These are phyloP conservation scores for Leucoma salicis DNA, from an alignment of 2,888 invertebrate species.

Conservation along the genomic window DNA sequence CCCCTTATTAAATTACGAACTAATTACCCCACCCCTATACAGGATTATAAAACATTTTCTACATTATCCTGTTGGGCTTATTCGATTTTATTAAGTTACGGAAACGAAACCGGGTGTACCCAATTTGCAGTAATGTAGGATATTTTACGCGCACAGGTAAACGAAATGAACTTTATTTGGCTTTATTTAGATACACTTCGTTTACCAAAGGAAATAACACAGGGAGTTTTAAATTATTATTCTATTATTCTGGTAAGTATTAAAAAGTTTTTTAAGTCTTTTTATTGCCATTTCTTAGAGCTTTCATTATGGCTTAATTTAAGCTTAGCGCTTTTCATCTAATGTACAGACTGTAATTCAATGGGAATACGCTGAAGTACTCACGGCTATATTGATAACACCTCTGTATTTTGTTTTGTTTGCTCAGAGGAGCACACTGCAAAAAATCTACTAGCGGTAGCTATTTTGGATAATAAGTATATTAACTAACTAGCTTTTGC, in stretches of 20 bases:
- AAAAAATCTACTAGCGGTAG: too few species aligned
- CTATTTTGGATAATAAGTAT: too few species aligned
- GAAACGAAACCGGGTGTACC: slow-evolving; percentile 41
- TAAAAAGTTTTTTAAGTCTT: neutral
- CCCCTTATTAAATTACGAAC: too few species aligned
- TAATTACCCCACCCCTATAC: slow-evolving; percentile 26
- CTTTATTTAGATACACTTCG: slow-evolving; percentile 33
- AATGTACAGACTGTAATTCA: too few species aligned
- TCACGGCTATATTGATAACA: too few species aligned
- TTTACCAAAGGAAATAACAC: slow-evolving; percentile 21
- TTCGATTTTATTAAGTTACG: slow-evolving; percentile 53
- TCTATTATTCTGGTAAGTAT: too few species aligned
- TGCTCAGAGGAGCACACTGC: too few species aligned
- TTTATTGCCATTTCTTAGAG: neutral
- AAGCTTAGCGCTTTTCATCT: too few species aligned
- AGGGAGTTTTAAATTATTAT: neutral
- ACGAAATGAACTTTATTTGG: slow-evolving; percentile 39
- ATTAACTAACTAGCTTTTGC: too few species aligned
- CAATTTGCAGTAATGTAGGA: slow-evolving; percentile 62
- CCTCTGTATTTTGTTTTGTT: too few species aligned
- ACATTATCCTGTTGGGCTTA: slow-evolving; percentile 47
- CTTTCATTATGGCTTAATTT: too few species aligned
- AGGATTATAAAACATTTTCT: slow-evolving; percentile 29
- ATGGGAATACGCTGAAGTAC: too few species aligned
- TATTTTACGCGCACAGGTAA: slow-evolving; percentile 46